Conservation (phyloP, 2,113 vertebrate species). For the Leptosomus discolor region DNA sequence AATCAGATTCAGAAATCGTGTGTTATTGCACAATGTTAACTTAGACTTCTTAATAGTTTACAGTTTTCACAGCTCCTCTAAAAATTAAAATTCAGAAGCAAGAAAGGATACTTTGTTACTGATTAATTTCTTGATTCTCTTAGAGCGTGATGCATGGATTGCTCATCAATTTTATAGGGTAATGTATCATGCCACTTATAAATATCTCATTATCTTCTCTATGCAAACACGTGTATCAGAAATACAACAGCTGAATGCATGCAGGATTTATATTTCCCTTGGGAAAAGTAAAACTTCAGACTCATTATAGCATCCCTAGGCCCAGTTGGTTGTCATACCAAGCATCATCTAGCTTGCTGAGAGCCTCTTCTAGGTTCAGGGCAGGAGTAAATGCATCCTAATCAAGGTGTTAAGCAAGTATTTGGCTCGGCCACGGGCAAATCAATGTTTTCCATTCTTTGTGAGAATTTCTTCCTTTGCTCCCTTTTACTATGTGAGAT, state of each 20-base stretch:
- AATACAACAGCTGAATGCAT: background rate
- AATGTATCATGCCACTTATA: slow-evolving; percentile 43
- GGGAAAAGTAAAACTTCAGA: slow-evolving; percentile 10
- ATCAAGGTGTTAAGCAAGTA: background rate
- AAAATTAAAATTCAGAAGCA: background rate
- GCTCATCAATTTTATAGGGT: slow-evolving; percentile 41
- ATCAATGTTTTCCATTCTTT: background rate
- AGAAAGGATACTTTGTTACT: background rate
- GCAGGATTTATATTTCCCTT: slow-evolving; percentile 15
- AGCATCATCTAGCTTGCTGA: background rate
- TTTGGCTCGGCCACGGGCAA: background rate
- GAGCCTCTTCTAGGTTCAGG: background rate
- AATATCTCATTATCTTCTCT: slow-evolving; percentile 55
- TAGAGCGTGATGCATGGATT: background rate
- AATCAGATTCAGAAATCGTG: background rate
- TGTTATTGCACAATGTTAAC: background rate
- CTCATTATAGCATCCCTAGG: background rate
- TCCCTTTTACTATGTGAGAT: background rate
- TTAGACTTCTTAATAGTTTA: background rate
- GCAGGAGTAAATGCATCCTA: background rate
- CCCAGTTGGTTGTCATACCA: background rate
- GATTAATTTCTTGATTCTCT: slow-evolving; percentile 28
- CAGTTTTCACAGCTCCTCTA: background rate
- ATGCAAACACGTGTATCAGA: background rate
- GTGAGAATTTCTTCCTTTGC: background rate